A percentile compares a stretch with the other conserved stretches of the same genome.
Evolutionary conservation across 2,797 vertebrate species (phyloP).

Genomic region (Cirrhinus mrigala): DNA sequence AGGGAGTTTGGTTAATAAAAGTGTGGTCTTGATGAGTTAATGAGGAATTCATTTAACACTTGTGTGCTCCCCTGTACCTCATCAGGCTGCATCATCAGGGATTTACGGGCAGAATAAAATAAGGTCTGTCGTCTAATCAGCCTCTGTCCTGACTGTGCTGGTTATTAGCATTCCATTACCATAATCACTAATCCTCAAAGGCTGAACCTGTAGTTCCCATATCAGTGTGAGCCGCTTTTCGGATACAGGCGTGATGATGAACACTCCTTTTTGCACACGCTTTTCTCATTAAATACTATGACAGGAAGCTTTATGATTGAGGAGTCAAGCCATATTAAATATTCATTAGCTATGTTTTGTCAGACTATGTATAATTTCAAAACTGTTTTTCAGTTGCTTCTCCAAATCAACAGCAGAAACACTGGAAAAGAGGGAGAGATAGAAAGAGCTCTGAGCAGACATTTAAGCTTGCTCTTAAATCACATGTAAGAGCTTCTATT

Average conservation of each 20-base stretch:
- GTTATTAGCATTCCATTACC: conserved; percentile 49
- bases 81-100: conserved; percentile 33
- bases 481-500: not conserved
- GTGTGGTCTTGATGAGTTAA: conserved; percentile 45
- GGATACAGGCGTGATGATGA: conserved; percentile 15
- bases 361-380: not conserved
- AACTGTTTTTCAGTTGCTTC: not conserved
- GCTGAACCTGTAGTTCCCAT: conserved; percentile 23
- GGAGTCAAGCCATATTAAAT: not conserved
- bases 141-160: conserved; percentile 14
- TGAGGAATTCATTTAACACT: conserved; percentile 48
- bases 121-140: conserved; percentile 41
- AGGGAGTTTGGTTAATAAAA: conserved; percentile 36
- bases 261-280: not conserved
- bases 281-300: conserved; percentile 12
- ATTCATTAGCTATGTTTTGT: not conserved
- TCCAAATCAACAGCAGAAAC: not conserved
- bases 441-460: not conserved
- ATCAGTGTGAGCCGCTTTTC: not conserved
- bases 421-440: no score
- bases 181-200: conserved; percentile 48
- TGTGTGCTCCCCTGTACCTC: conserved; percentile 18
- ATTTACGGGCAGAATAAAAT: conserved; percentile 35
- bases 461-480: conserved; percentile 13
- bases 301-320: not conserved